Base-by-base conservation (phyloP, 2,888 invertebrate genomes). In the Drosophila bunnanda region DNA sequence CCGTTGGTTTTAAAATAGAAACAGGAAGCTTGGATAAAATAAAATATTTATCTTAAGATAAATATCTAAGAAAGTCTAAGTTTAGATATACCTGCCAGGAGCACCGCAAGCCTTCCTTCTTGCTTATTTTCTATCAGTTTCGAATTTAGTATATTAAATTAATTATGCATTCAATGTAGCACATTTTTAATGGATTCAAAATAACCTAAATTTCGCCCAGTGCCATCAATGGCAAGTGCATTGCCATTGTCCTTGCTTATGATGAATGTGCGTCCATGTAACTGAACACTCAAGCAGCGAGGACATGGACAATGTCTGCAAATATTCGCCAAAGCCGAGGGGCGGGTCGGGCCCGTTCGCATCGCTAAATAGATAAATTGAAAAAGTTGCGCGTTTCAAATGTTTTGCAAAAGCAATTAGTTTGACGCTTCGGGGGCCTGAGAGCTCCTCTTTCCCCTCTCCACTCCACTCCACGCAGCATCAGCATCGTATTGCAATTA, bases 401-500 rank as follows among this genome's bases (percentile, higher is more conserved):
- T 76, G 75, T 73, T 80, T 67, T 64, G 75, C 73, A 64, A 85
- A 85, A 86, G 85, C 85, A 86, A 86, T 86, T 86, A 88, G 88
- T 86, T 82, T 78, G 59, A 28, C 65, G 77, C 82, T 74, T 62
- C 75, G 30, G 62, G 61, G 25, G 15, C 53, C 61, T 7, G 20
- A 20, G 39, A 53, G 38, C 62, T 64, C 39, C 38, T 39, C 62
- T 43, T 6, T n/a, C n/a, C 22, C 7, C 22, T 22, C 34, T n/a
- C 28, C 28, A 28, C 10, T 44, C 52, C 38, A 20, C 73, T 20
- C 73, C 67, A 82, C 83, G 80, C 87, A 80, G 76, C 78, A 87
- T 82, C 73, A 75, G 88, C 84, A 82, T 85, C 88, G 84, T 77
- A 82, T 85, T 82, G 85, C 85, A 87, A 85, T 85, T 85, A 85